These are phyloP conservation scores for Notospermus geniculatus DNA, from an alignment of 1,140 invertebrate genomes.

Conservation along the genomic window DNA sequence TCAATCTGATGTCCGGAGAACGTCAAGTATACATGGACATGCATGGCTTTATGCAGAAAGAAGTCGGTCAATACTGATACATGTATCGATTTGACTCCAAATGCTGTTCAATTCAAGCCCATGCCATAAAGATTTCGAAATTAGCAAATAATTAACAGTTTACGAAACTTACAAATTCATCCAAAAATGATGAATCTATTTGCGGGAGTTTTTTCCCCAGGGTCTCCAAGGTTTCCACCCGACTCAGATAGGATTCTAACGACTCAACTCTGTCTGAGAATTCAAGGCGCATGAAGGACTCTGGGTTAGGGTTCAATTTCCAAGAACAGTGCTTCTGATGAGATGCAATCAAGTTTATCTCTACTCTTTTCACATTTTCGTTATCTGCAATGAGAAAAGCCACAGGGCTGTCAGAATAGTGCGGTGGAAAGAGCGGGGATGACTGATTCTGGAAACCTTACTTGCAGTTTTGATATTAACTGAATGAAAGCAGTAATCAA, in stretches of 20 bases:
- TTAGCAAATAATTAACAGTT: neutral
- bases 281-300: too few species aligned
- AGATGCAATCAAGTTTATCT: neutral
- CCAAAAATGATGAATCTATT: neutral
- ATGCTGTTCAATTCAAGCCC: too few species aligned
- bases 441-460: neutral
- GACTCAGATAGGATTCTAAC: neutral
- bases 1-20: too few species aligned
- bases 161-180: neutral
- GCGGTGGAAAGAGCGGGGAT: neutral
- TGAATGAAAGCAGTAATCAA: neutral
- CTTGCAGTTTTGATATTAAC: neutral
- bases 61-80: too few species aligned
- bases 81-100: too few species aligned
- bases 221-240: neutral
- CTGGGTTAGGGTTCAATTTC: neutral
- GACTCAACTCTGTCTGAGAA: neutral
- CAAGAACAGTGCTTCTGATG: slow-evolving; percentile 8
- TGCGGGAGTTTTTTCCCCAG: neutral
- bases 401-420: too few species aligned
- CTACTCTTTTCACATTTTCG: neutral
- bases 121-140: too few species aligned
- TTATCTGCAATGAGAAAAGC: neutral
- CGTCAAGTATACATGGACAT: too few species aligned
- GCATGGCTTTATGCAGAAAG: too few species aligned